These are phyloP conservation scores for Trichoplax adhaerens DNA, from an alignment of 37 sponge, comb jelly and placozoan genomes.

Conservation along the genomic window DNA sequence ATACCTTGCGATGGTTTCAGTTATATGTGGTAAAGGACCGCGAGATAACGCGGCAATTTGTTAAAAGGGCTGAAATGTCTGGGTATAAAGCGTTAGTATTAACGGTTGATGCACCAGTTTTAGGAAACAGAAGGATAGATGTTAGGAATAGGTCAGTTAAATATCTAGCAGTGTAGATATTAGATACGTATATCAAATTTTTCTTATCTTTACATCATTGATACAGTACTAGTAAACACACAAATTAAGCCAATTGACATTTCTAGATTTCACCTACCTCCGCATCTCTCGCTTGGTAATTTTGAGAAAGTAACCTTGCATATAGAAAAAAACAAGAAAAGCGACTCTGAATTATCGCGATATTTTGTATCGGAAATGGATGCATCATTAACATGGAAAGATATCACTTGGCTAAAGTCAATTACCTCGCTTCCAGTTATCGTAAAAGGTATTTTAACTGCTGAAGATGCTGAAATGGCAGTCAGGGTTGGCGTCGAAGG, in stretches of 20 bases:
- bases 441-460: conserved; percentile 10
- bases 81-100: conserved; percentile 72
- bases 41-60: conserved; percentile 21
- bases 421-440: conserved; percentile 5
- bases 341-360: too few relatives aligned
- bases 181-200: too few relatives aligned
- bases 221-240: too few relatives aligned
- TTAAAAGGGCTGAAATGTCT: conserved; percentile 35
- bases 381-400: conserved; percentile 7
- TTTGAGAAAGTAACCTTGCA: conserved; percentile 3
- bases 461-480: conserved; percentile 10
- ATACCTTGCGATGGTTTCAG: conserved; percentile 62
- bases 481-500: conserved; percentile 3
- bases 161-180: too few relatives aligned
- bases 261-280: conserved; percentile 32
- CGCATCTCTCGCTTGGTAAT: conserved; percentile 47
- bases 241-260: too few relatives aligned
- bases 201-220: too few relatives aligned
- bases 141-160: conserved; percentile 4
- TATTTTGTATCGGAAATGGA: conserved; percentile 10
- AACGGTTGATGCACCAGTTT: conserved; percentile 56
- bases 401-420: conserved; percentile 9
- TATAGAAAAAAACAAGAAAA: too few relatives aligned
- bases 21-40: conserved; percentile 52
- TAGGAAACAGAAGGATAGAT: conserved; percentile 36